Conservation (phyloP, 2,888 invertebrate species). For the Leucophenga montana region DNA sequence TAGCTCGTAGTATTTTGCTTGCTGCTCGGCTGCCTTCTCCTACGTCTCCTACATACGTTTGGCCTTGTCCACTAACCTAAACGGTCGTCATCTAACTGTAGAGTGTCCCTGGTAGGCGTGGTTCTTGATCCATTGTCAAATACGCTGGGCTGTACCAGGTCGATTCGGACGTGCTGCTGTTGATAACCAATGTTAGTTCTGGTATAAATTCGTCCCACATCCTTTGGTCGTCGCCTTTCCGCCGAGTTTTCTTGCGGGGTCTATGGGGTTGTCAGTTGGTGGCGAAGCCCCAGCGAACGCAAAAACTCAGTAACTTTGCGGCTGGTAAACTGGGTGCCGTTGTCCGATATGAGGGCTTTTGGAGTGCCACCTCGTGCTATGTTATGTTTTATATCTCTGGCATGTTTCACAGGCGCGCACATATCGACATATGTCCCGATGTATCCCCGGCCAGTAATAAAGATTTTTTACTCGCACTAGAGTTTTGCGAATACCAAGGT, state of each 20-base stretch:
- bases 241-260: constrained; percentile 12
- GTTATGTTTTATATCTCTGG: too few relatives aligned
- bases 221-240: background rate
- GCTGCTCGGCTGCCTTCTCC: too few relatives aligned
- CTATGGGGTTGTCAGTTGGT: constrained; percentile 2
- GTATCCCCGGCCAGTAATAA: too few relatives aligned
- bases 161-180: constrained; percentile 17
- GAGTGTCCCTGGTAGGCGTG: background rate
- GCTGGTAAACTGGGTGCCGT: background rate
- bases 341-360: background rate
- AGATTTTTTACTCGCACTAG: too few relatives aligned
- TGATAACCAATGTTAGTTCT: constrained; percentile 19
- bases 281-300: background rate
- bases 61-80: too few relatives aligned
- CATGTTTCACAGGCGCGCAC: too few relatives aligned
- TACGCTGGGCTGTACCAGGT: constrained; percentile 16
- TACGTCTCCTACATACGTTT: too few relatives aligned
- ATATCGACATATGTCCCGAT: too few relatives aligned
- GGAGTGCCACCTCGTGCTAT: background rate
- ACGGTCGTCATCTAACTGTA: background rate
- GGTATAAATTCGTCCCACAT: constrained; percentile 9
- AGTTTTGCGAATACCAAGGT: too few relatives aligned
- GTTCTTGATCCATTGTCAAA: background rate
- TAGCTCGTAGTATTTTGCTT: too few relatives aligned
- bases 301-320: background rate